Evolutionary conservation across 2,113 vertebrate species (phyloP).

Genomic region (Trichomycterus rosablanca): DNA sequence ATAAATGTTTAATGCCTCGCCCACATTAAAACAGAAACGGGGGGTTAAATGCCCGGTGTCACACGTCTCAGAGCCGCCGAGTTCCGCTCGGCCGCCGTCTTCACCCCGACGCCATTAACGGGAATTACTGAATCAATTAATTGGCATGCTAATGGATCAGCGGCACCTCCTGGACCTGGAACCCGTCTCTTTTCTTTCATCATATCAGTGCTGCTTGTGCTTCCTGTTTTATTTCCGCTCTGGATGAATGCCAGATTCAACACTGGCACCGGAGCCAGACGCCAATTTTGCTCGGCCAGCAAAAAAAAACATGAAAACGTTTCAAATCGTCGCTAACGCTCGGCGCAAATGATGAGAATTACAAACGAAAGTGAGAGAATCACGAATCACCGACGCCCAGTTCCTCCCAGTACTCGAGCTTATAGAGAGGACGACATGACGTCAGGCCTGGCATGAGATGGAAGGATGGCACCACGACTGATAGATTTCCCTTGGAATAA

Average conservation of each 20-base stretch:
- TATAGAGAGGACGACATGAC: too few relatives aligned
- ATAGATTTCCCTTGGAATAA: too few relatives aligned
- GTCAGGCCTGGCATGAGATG: too few relatives aligned
- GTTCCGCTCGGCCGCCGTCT: slow-evolving; percentile 19
- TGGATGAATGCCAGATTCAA: slow-evolving; percentile 40
- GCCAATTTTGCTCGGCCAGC: slow-evolving; percentile 3
- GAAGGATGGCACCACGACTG: too few relatives aligned
- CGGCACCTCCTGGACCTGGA: slow-evolving; percentile 33
- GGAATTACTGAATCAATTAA: slow-evolving; percentile 47
- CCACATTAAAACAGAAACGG: slow-evolving; percentile 36
- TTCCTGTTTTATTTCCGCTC: slow-evolving; percentile 36
- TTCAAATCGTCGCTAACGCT: slow-evolving; percentile 21
- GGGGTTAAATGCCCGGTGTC: slow-evolving; percentile 41
- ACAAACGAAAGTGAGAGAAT: slow-evolving; percentile 10
- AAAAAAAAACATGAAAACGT: slow-evolving; percentile 6
- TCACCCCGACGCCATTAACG: slow-evolving; percentile 33
- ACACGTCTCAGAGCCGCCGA: slow-evolving; percentile 28
- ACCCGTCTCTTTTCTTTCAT: slow-evolving; percentile 43
- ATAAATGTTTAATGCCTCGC: slow-evolving; percentile 45
- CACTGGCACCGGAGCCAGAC: slow-evolving; percentile 27
- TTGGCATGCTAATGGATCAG: slow-evolving; percentile 38
- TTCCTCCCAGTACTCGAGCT: too few relatives aligned
- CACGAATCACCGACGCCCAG: too few relatives aligned
- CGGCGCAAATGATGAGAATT: slow-evolving; percentile 26
- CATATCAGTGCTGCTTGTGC: slow-evolving; percentile 35